A percentile compares a stretch with the other conserved stretches of the same genome.
Conservation (phyloP, 2,888 invertebrate genomes). For the Sinodicranocentrus sp. region DNA sequence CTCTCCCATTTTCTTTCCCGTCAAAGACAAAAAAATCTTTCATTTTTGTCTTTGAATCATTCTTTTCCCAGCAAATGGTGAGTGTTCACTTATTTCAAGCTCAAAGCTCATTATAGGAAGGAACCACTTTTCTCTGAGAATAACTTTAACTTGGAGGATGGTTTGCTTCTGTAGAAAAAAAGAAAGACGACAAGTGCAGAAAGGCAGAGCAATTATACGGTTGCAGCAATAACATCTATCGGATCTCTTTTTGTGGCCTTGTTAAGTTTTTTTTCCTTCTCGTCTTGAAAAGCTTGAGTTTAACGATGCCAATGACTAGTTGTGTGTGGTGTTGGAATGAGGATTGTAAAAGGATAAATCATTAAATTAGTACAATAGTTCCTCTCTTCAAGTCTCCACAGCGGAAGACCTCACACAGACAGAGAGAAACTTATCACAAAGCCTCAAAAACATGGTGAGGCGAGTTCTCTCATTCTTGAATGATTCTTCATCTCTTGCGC, state of each 20-base stretch:
- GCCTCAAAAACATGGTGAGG: not conserved
- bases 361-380: slow-evolving; percentile 67
- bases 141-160: too few species aligned
- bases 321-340: slow-evolving; percentile 36
- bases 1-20: slow-evolving; percentile 17
- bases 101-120: slow-evolving; percentile 47
- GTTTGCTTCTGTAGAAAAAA: slow-evolving; percentile 21
- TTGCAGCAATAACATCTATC: slow-evolving; percentile 36
- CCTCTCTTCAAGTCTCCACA: slow-evolving; percentile 20
- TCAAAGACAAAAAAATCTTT: slow-evolving; percentile 41
- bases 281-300: not conserved
- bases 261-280: not conserved
- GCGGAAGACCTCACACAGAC: slow-evolving; percentile 63
- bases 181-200: slow-evolving; percentile 63
- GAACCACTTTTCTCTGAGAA: slow-evolving; percentile 28
- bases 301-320: slow-evolving; percentile 9
- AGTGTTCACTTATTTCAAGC: not conserved
- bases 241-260: slow-evolving; percentile 18
- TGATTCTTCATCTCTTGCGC: slow-evolving; percentile 11
- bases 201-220: slow-evolving; percentile 55
- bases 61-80: slow-evolving; percentile 6
- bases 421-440: slow-evolving; percentile 23
- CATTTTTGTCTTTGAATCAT: not conserved
- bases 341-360: slow-evolving; percentile 65
- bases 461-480: slow-evolving; percentile 15